phyloP scores from a whole-genome alignment of 2,113 vertebrate genomes.

The Myotis yumanensis region DNA sequence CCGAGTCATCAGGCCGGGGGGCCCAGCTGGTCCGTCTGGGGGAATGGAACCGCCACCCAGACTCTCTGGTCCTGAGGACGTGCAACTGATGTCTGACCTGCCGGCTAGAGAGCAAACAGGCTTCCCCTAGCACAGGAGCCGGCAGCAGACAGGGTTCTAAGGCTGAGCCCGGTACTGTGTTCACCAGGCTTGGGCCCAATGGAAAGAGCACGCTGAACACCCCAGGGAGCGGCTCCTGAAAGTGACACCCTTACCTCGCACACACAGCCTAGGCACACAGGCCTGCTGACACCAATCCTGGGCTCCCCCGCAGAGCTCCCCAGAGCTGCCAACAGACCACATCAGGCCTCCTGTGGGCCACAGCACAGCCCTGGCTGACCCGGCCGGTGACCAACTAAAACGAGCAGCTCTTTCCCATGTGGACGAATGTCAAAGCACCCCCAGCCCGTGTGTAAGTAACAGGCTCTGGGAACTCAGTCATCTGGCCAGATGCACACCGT shows the following conservation, averaged over 20 bases:
- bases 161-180: neutral
- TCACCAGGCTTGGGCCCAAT: neutral
- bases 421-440: neutral
- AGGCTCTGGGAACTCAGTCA: neutral
- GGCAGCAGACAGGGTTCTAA: neutral
- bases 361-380: neutral
- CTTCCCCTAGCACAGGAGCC: neutral
- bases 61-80: neutral
- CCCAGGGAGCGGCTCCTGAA: neutral
- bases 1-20: neutral
- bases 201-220: neutral
- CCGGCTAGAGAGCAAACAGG: neutral
- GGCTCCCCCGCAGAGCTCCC: neutral
- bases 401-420: neutral
- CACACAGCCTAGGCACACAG: neutral
- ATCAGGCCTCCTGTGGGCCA: neutral
- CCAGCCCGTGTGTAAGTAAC: accelerated
- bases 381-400: neutral
- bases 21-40: neutral
- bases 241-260: neutral
- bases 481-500: neutral
- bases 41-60: neutral
- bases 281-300: neutral
- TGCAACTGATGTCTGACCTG: neutral
- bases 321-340: neutral